These are phyloP conservation scores for Phlogophora meticulosa DNA, from an alignment of 2,888 invertebrate genomes.

Conservation along the genomic window DNA sequence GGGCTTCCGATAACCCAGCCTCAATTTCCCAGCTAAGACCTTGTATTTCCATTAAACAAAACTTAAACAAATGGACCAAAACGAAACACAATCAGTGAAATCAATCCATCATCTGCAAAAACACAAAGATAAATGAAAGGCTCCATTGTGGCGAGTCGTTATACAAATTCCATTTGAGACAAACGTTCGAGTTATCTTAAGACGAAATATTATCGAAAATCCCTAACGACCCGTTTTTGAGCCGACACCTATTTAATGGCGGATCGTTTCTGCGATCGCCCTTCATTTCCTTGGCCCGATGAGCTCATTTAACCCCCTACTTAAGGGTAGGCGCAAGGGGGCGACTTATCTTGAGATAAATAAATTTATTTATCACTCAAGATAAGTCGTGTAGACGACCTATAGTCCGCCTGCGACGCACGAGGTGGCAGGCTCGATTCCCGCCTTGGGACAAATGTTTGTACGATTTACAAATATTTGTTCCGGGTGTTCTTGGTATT, in stretches of 20 bases:
- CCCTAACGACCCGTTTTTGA: constrained; percentile 59
- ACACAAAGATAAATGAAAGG: constrained; percentile 47
- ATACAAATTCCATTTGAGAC: constrained; percentile 63
- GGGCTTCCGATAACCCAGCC: neutral
- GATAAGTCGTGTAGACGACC: neutral
- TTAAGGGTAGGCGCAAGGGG: constrained; percentile 43
- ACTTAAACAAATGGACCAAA: constrained; percentile 44
- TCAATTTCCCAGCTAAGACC: neutral
- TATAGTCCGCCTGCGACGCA: neutral
- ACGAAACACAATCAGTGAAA: constrained; percentile 41
- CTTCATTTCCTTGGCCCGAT: constrained; percentile 82
- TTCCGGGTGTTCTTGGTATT: too few species aligned
- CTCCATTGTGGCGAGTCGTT: constrained; percentile 53
- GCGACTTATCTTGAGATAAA: constrained; percentile 23
- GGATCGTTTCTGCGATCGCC: constrained; percentile 82
- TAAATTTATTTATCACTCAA: neutral
- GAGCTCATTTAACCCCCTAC: constrained; percentile 79
- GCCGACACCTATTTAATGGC: constrained; percentile 82
- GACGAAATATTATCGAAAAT: constrained; percentile 64
- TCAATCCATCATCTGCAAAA: constrained; percentile 57
- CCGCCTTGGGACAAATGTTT: too few species aligned
- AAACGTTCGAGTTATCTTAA: constrained; percentile 53
- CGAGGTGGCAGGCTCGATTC: too few species aligned
- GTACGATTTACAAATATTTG: too few species aligned
- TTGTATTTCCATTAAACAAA: constrained; percentile 27